phyloP scores from a whole-genome alignment of 2,888 invertebrate genomes.

The Allygus modestus region DNA sequence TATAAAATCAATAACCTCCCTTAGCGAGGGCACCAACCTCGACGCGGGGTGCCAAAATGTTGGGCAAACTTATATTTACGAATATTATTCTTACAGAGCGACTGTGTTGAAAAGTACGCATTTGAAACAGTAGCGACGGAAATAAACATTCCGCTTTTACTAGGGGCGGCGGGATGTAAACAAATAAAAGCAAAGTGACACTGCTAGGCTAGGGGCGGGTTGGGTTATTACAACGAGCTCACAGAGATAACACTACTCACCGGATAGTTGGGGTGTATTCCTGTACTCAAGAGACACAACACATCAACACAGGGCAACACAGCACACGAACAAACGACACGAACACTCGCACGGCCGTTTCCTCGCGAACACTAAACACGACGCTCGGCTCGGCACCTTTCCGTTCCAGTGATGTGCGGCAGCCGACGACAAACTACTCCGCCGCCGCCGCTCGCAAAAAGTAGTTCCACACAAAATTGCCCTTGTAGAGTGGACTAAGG shows the following conservation, averaged over 20 bases:
- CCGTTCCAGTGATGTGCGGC: conserved; percentile 22
- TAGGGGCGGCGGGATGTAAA: conserved; percentile 22
- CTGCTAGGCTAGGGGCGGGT: conserved; percentile 14
- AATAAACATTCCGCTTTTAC: background rate
- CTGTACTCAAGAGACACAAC: conserved; percentile 40
- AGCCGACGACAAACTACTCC: conserved; percentile 17
- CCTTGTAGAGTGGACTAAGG: background rate
- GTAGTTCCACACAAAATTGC: conserved; percentile 30
- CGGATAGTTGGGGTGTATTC: conserved; percentile 9
- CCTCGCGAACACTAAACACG: conserved; percentile 5
- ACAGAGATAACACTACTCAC: background rate
- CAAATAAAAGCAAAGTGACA: conserved; percentile 19
- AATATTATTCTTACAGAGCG: background rate
- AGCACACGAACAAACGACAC: conserved; percentile 39
- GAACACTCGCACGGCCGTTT: background rate
- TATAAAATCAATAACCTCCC: conserved; percentile 64
- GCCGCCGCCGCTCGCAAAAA: conserved; percentile 30
- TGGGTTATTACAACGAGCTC: background rate
- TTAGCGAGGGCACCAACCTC: conserved; percentile 58
- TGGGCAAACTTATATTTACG: background rate
- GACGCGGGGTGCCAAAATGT: conserved; percentile 20
- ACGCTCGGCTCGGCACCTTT: background rate
- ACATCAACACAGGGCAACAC: conserved; percentile 31
- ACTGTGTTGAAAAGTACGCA: background rate
- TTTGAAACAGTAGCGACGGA: background rate